Evolutionary conservation across 2,888 invertebrate genomes (phyloP).

Genomic region (Metalampra italica): DNA sequence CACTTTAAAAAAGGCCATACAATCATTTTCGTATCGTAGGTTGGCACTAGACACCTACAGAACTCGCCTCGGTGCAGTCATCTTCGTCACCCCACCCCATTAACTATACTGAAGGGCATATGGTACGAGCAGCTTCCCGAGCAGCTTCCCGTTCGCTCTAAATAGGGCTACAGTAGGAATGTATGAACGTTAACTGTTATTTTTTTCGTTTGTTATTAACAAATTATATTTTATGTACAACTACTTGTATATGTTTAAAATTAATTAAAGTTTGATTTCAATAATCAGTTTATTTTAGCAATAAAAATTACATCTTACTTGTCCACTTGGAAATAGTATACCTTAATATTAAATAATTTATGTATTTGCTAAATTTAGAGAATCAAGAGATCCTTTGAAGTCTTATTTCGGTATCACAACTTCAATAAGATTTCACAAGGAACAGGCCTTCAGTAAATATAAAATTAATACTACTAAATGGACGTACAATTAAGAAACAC

Average conservation of each 20-base stretch:
- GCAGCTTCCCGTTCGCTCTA: too few species aligned
- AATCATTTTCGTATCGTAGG: too few species aligned
- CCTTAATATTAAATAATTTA: slow-evolving; percentile 68
- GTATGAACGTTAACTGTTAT: too few species aligned
- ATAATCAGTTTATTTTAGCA: slow-evolving; percentile 43
- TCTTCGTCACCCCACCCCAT: too few species aligned
- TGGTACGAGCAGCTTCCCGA: too few species aligned
- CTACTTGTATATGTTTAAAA: neutral
- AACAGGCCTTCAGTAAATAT: slow-evolving; percentile 41
- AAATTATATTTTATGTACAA: too few species aligned
- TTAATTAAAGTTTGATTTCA: slow-evolving; percentile 16
- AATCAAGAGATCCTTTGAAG: slow-evolving; percentile 31
- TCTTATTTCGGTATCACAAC: neutral
- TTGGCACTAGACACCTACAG: too few species aligned
- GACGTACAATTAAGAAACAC: slow-evolving; percentile 59
- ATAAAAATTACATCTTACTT: slow-evolving; percentile 65
- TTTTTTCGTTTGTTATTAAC: too few species aligned
- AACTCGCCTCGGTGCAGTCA: too few species aligned
- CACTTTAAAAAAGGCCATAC: too few species aligned
- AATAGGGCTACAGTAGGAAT: too few species aligned
- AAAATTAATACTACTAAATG: slow-evolving; percentile 52
- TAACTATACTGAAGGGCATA: too few species aligned
- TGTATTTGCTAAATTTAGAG: slow-evolving; percentile 63
- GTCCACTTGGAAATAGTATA: slow-evolving; percentile 45
- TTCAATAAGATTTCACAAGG: slow-evolving; percentile 13